Base-by-base conservation (phyloP, 2,888 invertebrate genomes). In the Thyatira batis region DNA sequence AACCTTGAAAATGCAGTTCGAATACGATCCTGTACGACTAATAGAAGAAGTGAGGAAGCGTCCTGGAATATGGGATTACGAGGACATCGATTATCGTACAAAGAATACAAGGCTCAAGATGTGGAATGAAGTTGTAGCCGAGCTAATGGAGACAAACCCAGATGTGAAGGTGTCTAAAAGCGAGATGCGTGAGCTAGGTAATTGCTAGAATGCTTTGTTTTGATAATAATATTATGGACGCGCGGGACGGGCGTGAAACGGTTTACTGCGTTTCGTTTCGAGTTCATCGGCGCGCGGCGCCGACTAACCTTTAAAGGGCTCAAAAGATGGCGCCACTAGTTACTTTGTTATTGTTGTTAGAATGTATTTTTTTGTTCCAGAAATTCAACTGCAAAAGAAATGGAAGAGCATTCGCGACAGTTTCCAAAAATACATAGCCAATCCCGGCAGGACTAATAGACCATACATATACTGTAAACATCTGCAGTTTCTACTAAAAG, bases 361-460 rank as follows among this genome's bases (percentile, higher is more conserved):
- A 21, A 11, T 20, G 5, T 17, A 20, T 44, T 46, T 27, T 45
- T 17, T 66, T 66, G 52, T 86, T 84, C 54, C 84, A 92, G 92
- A 89, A 73, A 70, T 89, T 5, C 89, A 91, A 69, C 76, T 92
- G 6, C 90, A 91, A 67, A 91, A 89, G 72, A 92, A 91, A 76
- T 92, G 91, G 91, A 92, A 91, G 61, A 87, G 91, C 62, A 84
- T 91, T 11, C 73, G 89, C 25, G 92, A 92, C 58, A 86, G 87
- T 60, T 91, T 85, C 58, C 82, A 84, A 57, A 90, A 90, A 57
- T 89, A 86, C 69, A 51, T 85, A 25, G 58, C 73, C 1, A 82
- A 89, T 53, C 89, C 89, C 1, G 78, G 74, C 13, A 79, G 81
- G 68, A 84, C 84, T 5, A 84, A 72, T 58, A 76, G 82, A 11